Evolutionary conservation across 2,113 vertebrate species (phyloP).

Genomic region (Nothoprocta pentlandii): DNA sequence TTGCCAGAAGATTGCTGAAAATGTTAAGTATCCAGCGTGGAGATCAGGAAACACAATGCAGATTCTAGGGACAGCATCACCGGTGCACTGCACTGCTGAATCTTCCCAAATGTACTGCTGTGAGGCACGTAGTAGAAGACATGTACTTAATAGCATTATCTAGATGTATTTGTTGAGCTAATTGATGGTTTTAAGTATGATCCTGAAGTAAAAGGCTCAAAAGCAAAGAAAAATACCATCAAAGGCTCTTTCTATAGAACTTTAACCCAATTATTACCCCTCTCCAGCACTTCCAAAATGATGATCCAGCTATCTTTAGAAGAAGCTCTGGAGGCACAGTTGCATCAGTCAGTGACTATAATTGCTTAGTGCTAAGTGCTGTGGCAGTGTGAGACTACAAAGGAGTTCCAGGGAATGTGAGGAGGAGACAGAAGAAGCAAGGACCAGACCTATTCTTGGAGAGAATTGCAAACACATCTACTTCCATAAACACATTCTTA

Average conservation of each 20-base stretch:
- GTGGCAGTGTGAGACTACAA: accelerated
- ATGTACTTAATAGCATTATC: background rate
- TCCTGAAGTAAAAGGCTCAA: background rate
- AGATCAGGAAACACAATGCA: background rate
- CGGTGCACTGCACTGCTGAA: background rate
- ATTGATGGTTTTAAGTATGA: background rate
- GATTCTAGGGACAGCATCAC: background rate
- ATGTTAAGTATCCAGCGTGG: background rate
- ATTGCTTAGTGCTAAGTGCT: background rate
- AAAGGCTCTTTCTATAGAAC: background rate
- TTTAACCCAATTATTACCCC: background rate
- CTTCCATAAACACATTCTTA: background rate
- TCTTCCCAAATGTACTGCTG: background rate
- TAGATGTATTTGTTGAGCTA: background rate
- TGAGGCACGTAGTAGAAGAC: background rate
- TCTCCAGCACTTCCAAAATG: background rate
- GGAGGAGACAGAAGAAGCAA: background rate
- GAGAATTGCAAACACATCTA: background rate
- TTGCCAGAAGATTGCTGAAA: slow-evolving; percentile 25
- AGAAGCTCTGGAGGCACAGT: background rate
- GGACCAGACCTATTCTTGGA: background rate
- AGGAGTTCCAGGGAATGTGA: background rate
- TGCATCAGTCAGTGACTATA: background rate
- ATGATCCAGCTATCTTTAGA: background rate
- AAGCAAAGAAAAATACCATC: background rate